Percentiles rank a stretch among this genome's conserved stretches.
phyloP scores from a whole-genome alignment of 1,140 invertebrate genomes.

The Dufourea novaeangliae region DNA sequence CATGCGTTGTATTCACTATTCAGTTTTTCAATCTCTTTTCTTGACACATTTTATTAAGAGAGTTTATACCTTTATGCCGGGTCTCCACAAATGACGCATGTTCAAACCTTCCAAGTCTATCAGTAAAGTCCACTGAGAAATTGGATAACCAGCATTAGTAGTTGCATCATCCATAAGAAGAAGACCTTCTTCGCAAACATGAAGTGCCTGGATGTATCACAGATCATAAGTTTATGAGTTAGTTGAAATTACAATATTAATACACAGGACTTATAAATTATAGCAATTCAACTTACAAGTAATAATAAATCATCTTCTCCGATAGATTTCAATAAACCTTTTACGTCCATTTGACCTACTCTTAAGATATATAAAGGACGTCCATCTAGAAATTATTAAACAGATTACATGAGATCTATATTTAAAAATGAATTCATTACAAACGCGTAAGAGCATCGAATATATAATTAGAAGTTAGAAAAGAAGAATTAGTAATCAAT shows the following conservation, averaged over 20 bases:
- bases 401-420: neutral
- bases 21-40: too few species aligned
- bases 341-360: slow-evolving; percentile 97
- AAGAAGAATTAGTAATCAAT: too few species aligned
- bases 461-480: too few species aligned
- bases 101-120: slow-evolving; percentile 97
- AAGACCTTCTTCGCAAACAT: slow-evolving; percentile 93
- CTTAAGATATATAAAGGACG: slow-evolving; percentile 94
- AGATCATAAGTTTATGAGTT: slow-evolving; percentile 35
- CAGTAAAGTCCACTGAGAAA: slow-evolving; percentile 94
- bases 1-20: too few species aligned
- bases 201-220: slow-evolving; percentile 85
- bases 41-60: too few species aligned
- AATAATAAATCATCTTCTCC: slow-evolving; percentile 96
- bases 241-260: neutral
- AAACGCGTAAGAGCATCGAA: too few species aligned
- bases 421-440: too few species aligned
- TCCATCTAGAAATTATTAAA: slow-evolving; percentile 85
- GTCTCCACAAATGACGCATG: slow-evolving; percentile 97
- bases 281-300: slow-evolving; percentile 85
- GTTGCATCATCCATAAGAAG: slow-evolving; percentile 93
- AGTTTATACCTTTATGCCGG: slow-evolving; percentile 88
- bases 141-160: slow-evolving; percentile 86
- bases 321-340: slow-evolving; percentile 94
- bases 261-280: slow-evolving; percentile 10